A percentile compares a stretch with the other conserved stretches of the same genome.
phyloP scores from a whole-genome alignment of 2,113 vertebrate species.

The Bos taurus region ARS-UCD2.0 NC_037344.1:46858501-46859000 shows the following conservation, averaged over 20 bases:
- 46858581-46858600: background rate
- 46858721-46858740: background rate
- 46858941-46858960: no score
- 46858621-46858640: background rate
- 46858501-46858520: background rate
- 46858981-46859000: no score
- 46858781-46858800: background rate
- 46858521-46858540: background rate
- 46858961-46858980: no score
- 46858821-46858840: background rate
- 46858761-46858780: background rate
- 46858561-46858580: background rate
- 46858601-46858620: background rate
- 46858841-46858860: background rate
- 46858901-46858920: no score
- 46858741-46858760: background rate
- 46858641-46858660: background rate
- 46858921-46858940: no score
- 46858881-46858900: no score
- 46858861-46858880: background rate
- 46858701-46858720: background rate
- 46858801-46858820: background rate
- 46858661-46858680: background rate
- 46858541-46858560: background rate
- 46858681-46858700: background rate